Evolutionary conservation across 2,113 vertebrate genomes (phyloP).

Genomic region (Lagopus muta): DNA sequence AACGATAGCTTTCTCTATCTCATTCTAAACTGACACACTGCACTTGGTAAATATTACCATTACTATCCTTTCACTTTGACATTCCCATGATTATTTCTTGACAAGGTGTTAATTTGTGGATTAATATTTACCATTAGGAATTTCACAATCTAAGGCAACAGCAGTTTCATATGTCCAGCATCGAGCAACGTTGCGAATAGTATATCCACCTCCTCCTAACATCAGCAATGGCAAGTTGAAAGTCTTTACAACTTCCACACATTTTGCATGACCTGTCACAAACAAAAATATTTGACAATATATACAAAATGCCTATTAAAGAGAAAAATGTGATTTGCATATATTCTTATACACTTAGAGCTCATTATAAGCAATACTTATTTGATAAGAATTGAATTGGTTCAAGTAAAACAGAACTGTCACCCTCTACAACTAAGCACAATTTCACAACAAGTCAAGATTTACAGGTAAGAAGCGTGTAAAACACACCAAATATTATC

Average conservation of each 20-base stretch:
- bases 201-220: slow-evolving; percentile 87
- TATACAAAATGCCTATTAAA: not conserved
- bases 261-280: slow-evolving; percentile 84
- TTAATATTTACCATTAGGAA: slow-evolving; percentile 82
- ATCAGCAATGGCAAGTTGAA: slow-evolving; percentile 86
- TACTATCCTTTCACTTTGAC: not conserved
- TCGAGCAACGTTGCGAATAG: slow-evolving; percentile 86
- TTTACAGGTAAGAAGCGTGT: not conserved
- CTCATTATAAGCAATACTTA: not conserved
- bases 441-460: not conserved
- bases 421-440: slow-evolving; percentile 3
- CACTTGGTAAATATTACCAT: not conserved
- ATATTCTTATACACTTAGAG: too few species aligned
- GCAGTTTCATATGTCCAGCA: slow-evolving; percentile 88
- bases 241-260: slow-evolving; percentile 87
- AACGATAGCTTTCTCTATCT: not conserved
- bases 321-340: not conserved
- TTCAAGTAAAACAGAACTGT: not conserved
- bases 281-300: slow-evolving; percentile 25
- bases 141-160: slow-evolving; percentile 86
- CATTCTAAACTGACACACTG: not conserved
- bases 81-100: not conserved
- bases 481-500: not conserved
- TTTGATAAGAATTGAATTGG: not conserved
- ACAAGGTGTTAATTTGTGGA: not conserved